Evolutionary conservation across 2,797 vertebrate species (phyloP), one percentile per base, ranked within the genome.

Genomic region (Oreonectes daqikongensis): DNA sequence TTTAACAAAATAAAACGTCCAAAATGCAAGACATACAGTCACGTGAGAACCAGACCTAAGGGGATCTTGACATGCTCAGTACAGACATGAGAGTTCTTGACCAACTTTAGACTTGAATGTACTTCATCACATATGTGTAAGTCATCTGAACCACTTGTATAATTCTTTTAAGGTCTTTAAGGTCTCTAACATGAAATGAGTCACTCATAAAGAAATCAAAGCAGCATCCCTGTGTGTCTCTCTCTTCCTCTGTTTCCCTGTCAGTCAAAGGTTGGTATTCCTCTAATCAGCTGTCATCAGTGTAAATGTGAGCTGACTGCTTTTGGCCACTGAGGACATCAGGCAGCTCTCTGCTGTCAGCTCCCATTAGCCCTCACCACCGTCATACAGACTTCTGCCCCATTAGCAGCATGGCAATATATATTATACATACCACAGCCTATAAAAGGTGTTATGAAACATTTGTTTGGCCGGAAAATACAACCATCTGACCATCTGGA

Each of bases 331-430:
- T 84, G 79, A 84, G 88, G 86, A 90, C 90, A 90, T 90, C 89
- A 88, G 81, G 82, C 90, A 85, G 88, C 88, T 89, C 87, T 89
- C 89, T 87, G 86, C 86, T 89, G 90, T 91, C 91, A 83, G 82
- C 89, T 91, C 84, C 87, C 81, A 75, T 92, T 89, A 90, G 76
- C 82, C 75, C 38, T 83, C 40, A 75, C 30, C 53, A n/a, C 40
- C 63, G 22, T 79, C 66, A 79, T 42, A 24, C 48, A 66, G 74
- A 70, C 69, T 66, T 68, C 59, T 80, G 61, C 38, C 46, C 65
- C 72, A 78, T 85, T 78, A 82, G 77, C 80, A 74, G 66, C 59
- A 77, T 60, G 77, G 75, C 52, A 63, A 50, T 53, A 83, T 81
- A 71, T 44, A 83, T 76, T 70, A 73, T 68, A 80, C 69, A 84